Evolutionary conservation across 2,888 invertebrate genomes (phyloP).

Genomic region (Odontocerum albicorne): DNA sequence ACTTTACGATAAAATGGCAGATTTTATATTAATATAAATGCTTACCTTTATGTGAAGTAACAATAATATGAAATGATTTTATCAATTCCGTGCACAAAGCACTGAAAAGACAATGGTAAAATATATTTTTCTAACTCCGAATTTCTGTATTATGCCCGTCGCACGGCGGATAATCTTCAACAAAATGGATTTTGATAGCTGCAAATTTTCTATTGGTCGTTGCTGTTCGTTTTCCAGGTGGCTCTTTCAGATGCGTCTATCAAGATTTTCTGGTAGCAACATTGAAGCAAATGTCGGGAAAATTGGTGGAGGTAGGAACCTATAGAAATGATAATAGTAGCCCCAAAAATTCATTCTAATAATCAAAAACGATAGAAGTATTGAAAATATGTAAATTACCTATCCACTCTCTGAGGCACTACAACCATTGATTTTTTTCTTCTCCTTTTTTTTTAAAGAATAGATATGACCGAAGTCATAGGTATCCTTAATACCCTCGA

Average conservation of each 20-base stretch:
- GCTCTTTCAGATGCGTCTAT: conserved; percentile 61
- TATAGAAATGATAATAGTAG: no score
- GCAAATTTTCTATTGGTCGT: conserved; percentile 53
- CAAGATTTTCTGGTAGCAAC: no score
- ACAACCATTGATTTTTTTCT: no score
- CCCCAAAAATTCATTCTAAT: no score
- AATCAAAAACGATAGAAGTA: no score
- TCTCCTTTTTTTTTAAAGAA: no score
- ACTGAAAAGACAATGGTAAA: conserved; percentile 5
- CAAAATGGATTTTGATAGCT: conserved; percentile 60
- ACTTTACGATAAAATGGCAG: conserved; percentile 17
- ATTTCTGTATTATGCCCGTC: conserved; percentile 24
- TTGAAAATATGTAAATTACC: no score
- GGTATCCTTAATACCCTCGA: no score
- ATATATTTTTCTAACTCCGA: conserved; percentile 13
- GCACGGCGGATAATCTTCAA: conserved; percentile 42
- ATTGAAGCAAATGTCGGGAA: no score
- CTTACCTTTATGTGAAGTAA: conserved; percentile 16
- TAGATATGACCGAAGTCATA: no score
- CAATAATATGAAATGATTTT: conserved; percentile 11
- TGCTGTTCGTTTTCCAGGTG: conserved; percentile 52
- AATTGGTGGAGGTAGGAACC: no score
- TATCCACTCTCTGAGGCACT: no score
- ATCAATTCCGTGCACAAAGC: conserved; percentile 8
- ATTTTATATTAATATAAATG: conserved; percentile 3